Percentiles rank a stretch among this genome's conserved stretches.
Conservation (phyloP, 2,888 invertebrate genomes). For the Choristoneura rosaceana region DNA sequence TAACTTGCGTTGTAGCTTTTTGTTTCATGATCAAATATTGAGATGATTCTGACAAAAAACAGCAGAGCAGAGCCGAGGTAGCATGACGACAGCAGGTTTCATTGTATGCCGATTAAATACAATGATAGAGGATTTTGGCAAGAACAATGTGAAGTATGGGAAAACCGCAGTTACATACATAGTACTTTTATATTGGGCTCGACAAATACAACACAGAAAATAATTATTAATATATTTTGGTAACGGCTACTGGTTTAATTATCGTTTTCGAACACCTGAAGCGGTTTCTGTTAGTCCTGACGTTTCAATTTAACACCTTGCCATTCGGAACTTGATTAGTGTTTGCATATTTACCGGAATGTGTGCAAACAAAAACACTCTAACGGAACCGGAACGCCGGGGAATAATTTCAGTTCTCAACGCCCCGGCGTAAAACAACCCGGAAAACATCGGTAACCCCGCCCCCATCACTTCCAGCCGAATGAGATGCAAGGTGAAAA, state of each 20-base stretch:
- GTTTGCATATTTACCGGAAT: constrained; percentile 15
- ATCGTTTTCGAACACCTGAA: background rate
- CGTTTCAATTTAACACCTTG: background rate
- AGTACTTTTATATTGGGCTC: background rate
- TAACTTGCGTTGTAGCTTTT: too few species aligned
- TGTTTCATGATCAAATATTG: too few species aligned
- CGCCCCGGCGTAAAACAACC: constrained; percentile 17
- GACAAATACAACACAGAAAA: background rate
- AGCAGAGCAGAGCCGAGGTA: too few species aligned
- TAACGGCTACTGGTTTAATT: background rate
- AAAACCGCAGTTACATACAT: background rate
- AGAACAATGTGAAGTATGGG: background rate
- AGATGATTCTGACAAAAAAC: too few species aligned
- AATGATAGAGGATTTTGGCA: background rate
- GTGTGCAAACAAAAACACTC: constrained; percentile 28
- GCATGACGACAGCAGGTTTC: too few species aligned
- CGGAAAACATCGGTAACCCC: constrained; percentile 17
- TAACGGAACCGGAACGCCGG: background rate
- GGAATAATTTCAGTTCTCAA: constrained; percentile 29
- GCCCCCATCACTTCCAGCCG: constrained; percentile 17
- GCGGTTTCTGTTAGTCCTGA: background rate
- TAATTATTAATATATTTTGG: too few species aligned
- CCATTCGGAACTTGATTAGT: constrained; percentile 11
- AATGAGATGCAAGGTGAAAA: constrained; percentile 35
- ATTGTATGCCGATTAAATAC: background rate